These are phyloP conservation scores for Enteromius trimaculatus DNA, from an alignment of 2,797 vertebrate genomes.

Conservation along the genomic window DNA sequence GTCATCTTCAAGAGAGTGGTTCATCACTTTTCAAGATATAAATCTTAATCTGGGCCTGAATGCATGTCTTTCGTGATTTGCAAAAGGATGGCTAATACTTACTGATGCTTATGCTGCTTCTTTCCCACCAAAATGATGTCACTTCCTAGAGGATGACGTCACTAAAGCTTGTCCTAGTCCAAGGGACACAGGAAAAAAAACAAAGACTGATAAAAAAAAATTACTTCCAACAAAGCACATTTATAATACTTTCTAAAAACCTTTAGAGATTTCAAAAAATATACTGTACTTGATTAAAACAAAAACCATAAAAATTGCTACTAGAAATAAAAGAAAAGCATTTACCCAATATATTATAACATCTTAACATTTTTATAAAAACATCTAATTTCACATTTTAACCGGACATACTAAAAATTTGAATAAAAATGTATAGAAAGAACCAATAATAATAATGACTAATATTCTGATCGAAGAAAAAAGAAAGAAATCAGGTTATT, in stretches of 20 bases:
- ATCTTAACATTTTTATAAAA: too few relatives aligned
- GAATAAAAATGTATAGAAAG: not conserved
- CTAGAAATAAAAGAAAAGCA: too few relatives aligned
- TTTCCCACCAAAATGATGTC: conserved; percentile 17
- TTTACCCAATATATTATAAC: too few relatives aligned
- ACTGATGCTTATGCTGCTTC: not conserved
- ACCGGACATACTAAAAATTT: not conserved
- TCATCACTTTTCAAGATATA: not conserved
- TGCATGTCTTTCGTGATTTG: not conserved
- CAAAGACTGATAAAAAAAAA: too few relatives aligned
- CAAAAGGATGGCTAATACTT: not conserved
- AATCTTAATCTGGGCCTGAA: not conserved
- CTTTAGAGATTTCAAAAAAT: too few relatives aligned
- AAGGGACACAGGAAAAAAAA: not conserved
- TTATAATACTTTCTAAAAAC: not conserved
- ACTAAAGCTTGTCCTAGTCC: not conserved
- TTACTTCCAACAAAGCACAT: not conserved
- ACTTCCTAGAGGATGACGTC: conserved; percentile 7
- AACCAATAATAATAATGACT: not conserved
- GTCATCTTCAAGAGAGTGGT: not conserved
- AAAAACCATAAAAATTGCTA: too few relatives aligned
- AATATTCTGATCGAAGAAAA: not conserved
- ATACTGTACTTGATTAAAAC: not conserved
- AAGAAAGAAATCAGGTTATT: not conserved
- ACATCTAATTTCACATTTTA: not conserved